Evolutionary conservation across 2,888 invertebrate species (phyloP).

Genomic region (Heliconius sara): DNA sequence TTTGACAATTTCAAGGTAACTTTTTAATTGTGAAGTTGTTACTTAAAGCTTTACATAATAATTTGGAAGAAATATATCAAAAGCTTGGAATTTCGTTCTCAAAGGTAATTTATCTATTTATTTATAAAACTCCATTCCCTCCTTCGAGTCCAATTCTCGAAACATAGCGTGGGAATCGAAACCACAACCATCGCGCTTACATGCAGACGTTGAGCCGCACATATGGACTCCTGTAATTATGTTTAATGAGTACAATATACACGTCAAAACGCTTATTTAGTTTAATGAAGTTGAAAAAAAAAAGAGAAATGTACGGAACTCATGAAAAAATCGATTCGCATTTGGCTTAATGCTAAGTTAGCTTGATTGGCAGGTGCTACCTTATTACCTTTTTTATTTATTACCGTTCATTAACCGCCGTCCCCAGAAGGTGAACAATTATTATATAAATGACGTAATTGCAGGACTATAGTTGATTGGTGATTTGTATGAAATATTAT

Average conservation of each 20-base stretch:
- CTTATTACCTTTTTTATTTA: constrained; percentile 51
- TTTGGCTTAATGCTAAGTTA: constrained; percentile 36
- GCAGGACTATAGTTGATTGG: constrained; percentile 41
- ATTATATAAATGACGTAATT: constrained; percentile 50
- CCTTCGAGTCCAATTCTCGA: background rate
- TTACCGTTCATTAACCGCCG: constrained; percentile 48
- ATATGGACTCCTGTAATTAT: background rate
- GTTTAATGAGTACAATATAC: background rate
- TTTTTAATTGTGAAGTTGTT: too few relatives aligned
- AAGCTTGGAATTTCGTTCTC: too few relatives aligned
- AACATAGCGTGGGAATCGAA: background rate
- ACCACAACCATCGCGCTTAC: background rate
- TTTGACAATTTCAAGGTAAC: too few relatives aligned
- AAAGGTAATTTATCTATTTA: too few relatives aligned
- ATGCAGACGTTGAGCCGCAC: background rate
- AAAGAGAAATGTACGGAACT: constrained; percentile 13
- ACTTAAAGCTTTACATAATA: too few relatives aligned
- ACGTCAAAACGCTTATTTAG: background rate
- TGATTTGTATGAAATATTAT: constrained; percentile 40
- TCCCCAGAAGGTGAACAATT: constrained; percentile 44
- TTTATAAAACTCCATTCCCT: background rate
- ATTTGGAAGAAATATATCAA: too few relatives aligned
- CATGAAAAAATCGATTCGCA: constrained; percentile 25
- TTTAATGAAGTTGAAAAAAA: background rate
- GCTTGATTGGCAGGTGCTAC: constrained; percentile 53